These are phyloP conservation scores for Apantesis nais DNA, from an alignment of 2,888 invertebrate genomes.

Conservation along the genomic window DNA sequence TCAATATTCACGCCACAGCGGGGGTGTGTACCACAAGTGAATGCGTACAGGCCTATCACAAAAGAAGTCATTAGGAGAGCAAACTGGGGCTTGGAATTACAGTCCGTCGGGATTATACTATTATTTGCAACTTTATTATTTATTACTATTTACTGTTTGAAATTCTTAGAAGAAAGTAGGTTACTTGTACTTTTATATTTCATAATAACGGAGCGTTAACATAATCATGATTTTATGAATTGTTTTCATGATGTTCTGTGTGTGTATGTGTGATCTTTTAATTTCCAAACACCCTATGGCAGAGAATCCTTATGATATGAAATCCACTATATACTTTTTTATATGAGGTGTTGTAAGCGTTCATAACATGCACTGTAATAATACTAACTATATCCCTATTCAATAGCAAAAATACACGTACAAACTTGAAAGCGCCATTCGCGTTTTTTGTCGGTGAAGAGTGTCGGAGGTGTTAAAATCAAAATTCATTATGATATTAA, in stretches of 20 bases:
- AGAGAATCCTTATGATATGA: too few species aligned
- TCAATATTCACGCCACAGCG: constrained; percentile 4
- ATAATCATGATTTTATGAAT: neutral
- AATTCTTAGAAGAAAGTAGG: neutral
- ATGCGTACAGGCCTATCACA: constrained; percentile 42
- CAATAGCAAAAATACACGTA: too few species aligned
- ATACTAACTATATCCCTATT: too few species aligned
- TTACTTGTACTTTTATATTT: neutral
- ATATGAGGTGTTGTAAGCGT: too few species aligned
- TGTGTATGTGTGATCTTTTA: too few species aligned
- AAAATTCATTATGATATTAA: too few species aligned
- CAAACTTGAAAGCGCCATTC: too few species aligned
- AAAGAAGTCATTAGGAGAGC: constrained; percentile 56
- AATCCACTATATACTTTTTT: too few species aligned
- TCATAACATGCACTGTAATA: too few species aligned
- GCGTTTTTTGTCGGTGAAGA: too few species aligned
- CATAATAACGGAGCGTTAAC: neutral
- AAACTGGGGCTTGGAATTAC: constrained; percentile 34
- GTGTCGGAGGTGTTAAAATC: too few species aligned
- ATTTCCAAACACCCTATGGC: too few species aligned
- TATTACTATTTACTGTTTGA: neutral
- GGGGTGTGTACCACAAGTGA: constrained; percentile 21
- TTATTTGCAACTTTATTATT: constrained; percentile 16
- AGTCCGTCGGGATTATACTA: constrained; percentile 6
- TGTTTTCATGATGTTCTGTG: neutral